A percentile compares a stretch with the other conserved stretches of the same genome.
Evolutionary conservation across 2,113 vertebrate species (phyloP).

Genomic region (Gobio gobio): DNA sequence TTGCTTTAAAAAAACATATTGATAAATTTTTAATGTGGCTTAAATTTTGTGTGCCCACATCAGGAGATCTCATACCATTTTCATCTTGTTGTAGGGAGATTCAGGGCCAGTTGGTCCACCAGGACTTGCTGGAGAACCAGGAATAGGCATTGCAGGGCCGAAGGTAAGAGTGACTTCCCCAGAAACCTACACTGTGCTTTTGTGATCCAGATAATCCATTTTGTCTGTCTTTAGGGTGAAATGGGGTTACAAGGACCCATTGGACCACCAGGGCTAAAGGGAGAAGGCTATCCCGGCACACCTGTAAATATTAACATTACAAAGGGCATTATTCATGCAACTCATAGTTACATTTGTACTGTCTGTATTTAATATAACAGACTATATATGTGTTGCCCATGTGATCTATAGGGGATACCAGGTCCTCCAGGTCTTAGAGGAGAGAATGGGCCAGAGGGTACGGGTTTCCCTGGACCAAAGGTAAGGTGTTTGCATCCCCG

Average conservation of each 20-base stretch:
- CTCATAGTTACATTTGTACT: not conserved
- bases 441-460: slow-evolving; percentile 76
- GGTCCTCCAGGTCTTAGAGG: slow-evolving; percentile 79
- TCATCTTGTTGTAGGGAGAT: slow-evolving; percentile 77
- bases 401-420: slow-evolving; percentile 73
- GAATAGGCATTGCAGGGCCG: slow-evolving; percentile 72
- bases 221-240: slow-evolving; percentile 75
- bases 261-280: slow-evolving; percentile 79
- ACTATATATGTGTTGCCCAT: slow-evolving; percentile 19
- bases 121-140: slow-evolving; percentile 77
- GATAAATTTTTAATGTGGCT: not conserved
- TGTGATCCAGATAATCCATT: not conserved
- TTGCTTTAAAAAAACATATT: not conserved
- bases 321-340: not conserved
- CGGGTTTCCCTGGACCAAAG: slow-evolving; percentile 85
- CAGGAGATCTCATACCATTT: not conserved
- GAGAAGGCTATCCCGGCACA: slow-evolving; percentile 79
- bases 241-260: slow-evolving; percentile 71
- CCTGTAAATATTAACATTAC: slow-evolving; percentile 71
- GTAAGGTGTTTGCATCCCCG: slow-evolving; percentile 62
- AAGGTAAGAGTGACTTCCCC: slow-evolving; percentile 72
- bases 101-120: slow-evolving; percentile 75
- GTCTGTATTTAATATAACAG: not conserved
- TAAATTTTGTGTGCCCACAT: not conserved
- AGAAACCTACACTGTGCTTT: not conserved